A percentile compares a stretch with the other conserved stretches of the same genome.
phyloP scores from a whole-genome alignment of 2,797 vertebrate genomes.

The Hypotaenidia philippensis region DNA sequence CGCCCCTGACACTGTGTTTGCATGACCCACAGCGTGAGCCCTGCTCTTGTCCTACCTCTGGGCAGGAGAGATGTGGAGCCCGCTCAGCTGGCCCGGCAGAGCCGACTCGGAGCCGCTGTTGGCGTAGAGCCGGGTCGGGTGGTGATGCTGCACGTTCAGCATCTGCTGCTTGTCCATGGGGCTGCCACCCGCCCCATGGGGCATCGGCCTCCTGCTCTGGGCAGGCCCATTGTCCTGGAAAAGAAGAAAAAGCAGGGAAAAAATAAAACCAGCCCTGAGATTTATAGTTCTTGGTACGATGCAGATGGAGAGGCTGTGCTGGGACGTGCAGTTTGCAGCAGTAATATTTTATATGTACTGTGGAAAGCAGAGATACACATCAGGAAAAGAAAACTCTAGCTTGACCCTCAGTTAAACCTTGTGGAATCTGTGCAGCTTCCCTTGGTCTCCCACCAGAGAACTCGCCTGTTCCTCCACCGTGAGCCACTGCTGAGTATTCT shows the following conservation, averaged over 20 bases:
- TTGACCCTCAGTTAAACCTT: not conserved
- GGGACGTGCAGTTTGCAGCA: not conserved
- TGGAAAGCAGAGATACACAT: not conserved
- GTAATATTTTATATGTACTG: not conserved
- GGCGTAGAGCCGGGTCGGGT: constrained; percentile 80
- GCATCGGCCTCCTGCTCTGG: constrained; percentile 78
- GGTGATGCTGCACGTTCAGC: constrained; percentile 85
- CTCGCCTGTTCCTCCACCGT: not conserved
- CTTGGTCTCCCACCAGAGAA: not conserved
- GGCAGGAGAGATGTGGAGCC: constrained; percentile 85
- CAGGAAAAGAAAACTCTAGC: not conserved
- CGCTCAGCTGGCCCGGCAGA: constrained; percentile 88
- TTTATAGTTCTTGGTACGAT: not conserved
- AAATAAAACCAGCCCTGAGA: not conserved
- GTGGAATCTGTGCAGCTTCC: not conserved
- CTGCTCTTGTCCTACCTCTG: constrained; percentile 82
- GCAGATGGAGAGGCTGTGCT: fast-evolving
- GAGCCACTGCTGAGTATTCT: not conserved
- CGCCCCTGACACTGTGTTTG: fast-evolving
- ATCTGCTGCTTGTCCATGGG: constrained; percentile 77
- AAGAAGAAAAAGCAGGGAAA: not conserved
- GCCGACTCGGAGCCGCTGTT: constrained; percentile 83
- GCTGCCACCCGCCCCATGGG: constrained; percentile 78
- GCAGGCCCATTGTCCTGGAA: constrained; percentile 87
- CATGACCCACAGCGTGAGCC: fast-evolving